Evolutionary conservation across 1,140 invertebrate species (phyloP).

Genomic region (Diabrotica virgifera): DNA sequence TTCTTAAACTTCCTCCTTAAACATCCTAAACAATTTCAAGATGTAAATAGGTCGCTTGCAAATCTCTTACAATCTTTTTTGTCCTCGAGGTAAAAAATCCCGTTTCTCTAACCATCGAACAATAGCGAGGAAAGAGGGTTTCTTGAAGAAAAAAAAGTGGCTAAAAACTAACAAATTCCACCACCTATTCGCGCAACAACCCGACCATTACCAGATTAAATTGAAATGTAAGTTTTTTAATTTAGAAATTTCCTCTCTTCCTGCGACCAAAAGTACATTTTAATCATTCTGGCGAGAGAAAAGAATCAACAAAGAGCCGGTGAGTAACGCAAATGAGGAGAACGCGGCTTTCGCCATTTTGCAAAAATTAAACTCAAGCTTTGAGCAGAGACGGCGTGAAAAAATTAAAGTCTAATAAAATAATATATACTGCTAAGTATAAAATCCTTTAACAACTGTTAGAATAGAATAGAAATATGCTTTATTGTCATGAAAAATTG

Average conservation of each 20-base stretch:
- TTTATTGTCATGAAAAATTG: too few species aligned
- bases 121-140: neutral
- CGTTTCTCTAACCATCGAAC: neutral
- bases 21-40: too few species aligned
- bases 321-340: constrained; percentile 11
- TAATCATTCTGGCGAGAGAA: constrained; percentile 13
- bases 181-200: neutral
- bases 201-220: constrained; percentile 14
- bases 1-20: too few species aligned
- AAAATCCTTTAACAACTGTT: too few species aligned
- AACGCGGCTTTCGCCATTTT: constrained; percentile 10
- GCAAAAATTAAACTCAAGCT: constrained; percentile 13
- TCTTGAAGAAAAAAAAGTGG: neutral
- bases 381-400: neutral
- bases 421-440: too few species aligned
- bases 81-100: neutral
- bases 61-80: too few species aligned
- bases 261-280: constrained; percentile 12
- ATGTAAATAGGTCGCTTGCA: too few species aligned
- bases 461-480: too few species aligned
- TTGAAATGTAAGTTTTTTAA: constrained; percentile 11
- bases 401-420: too few species aligned
- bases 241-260: constrained; percentile 1
- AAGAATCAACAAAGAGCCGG: constrained; percentile 8
- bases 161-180: neutral